Percentiles rank a stretch among this genome's conserved stretches.
Conservation (phyloP, 1,140 invertebrate species). For the Drosophila melanogaster region Release_6_plus_ISO1_MT NT_037436.4:12306001-12306500, state of each 20-base stretch:
- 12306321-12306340: conserved; percentile 83
- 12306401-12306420: background rate
- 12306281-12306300: conserved; percentile 84
- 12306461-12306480: conserved; percentile 5
- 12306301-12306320: conserved; percentile 85
- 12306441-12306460: conserved; percentile 33
- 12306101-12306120: background rate
- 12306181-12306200: background rate
- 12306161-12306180: no score
- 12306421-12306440: conserved; percentile 22
- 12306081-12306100: background rate
- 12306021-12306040: conserved; percentile 16
- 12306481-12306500: conserved; percentile 76
- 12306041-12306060: background rate
- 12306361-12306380: conserved; percentile 33
- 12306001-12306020: conserved; percentile 26
- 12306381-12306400: conserved; percentile 4
- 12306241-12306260: conserved; percentile 31
- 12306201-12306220: conserved; percentile 28
- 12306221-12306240: conserved; percentile 61
- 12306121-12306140: no score
- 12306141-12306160: no score
- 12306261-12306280: conserved; percentile 26
- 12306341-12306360: conserved; percentile 42
- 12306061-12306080: no score